phyloP scores from a whole-genome alignment of 2,113 vertebrate genomes.

The Ophiodon elongatus region DNA sequence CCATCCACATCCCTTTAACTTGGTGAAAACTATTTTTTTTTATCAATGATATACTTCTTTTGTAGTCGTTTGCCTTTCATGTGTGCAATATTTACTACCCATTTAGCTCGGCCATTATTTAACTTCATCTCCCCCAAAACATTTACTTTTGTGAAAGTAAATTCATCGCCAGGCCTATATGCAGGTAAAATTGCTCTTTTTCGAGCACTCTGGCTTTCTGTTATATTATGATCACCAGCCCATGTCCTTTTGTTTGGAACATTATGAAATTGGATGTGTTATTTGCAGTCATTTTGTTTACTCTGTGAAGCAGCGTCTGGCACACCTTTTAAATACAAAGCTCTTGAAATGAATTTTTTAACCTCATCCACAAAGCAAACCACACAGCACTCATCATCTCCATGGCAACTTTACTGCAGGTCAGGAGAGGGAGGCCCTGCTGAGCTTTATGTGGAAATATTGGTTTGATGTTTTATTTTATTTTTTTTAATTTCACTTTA shows the following conservation, averaged over 20 bases:
- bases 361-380: neutral
- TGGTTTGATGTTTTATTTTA: neutral
- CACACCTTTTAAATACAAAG: neutral
- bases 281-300: neutral
- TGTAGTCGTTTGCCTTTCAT: too few species aligned
- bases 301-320: neutral
- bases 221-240: neutral
- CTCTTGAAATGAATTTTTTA: neutral
- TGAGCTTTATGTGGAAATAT: neutral
- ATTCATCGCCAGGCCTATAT: too few species aligned
- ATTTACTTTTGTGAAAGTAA: too few species aligned
- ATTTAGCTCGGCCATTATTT: too few species aligned
- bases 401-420: constrained; percentile 14
- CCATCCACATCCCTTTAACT: too few species aligned
- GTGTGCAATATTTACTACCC: too few species aligned
- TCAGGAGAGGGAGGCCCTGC: neutral
- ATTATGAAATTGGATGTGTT: neutral
- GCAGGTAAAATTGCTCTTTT: neutral
- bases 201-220: neutral
- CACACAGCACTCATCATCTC: neutral
- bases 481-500: too few species aligned
- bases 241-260: neutral
- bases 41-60: too few species aligned
- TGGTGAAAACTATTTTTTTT: too few species aligned
- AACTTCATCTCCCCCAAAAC: too few species aligned